Conservation (phyloP, 2,888 invertebrate genomes). For the Noctua janthina region DNA sequence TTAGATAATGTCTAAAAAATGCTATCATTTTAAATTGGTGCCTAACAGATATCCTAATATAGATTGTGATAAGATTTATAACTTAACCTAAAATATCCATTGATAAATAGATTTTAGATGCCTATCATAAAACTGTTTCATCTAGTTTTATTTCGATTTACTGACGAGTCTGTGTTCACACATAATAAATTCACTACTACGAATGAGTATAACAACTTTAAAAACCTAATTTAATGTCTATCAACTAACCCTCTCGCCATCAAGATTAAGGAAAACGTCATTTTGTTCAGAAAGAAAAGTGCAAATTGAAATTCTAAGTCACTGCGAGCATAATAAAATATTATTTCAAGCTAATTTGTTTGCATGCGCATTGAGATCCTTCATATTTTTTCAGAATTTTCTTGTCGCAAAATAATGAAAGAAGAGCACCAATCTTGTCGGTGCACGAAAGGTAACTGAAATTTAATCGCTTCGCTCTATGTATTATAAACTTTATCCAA, state of each 20-base stretch:
- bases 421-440: neutral
- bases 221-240: neutral
- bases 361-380: neutral
- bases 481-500: conserved; percentile 57
- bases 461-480: conserved; percentile 50
- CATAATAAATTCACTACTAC: neutral
- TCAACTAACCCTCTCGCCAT: neutral
- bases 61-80: conserved; percentile 15
- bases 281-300: neutral
- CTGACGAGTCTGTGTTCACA: neutral
- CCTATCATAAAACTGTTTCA: neutral
- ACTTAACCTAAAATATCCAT: conserved; percentile 8
- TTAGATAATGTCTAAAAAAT: neutral
- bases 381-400: neutral
- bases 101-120: neutral
- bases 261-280: neutral
- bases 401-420: neutral
- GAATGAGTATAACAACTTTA: neutral
- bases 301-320: neutral
- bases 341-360: neutral
- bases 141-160: conserved; percentile 14
- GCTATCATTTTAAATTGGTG: neutral
- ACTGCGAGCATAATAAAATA: neutral
- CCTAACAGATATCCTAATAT: too few species aligned
- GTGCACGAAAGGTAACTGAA: conserved; percentile 47